phyloP scores from a whole-genome alignment of 2,888 invertebrate genomes.

The Troides aeacus region DNA sequence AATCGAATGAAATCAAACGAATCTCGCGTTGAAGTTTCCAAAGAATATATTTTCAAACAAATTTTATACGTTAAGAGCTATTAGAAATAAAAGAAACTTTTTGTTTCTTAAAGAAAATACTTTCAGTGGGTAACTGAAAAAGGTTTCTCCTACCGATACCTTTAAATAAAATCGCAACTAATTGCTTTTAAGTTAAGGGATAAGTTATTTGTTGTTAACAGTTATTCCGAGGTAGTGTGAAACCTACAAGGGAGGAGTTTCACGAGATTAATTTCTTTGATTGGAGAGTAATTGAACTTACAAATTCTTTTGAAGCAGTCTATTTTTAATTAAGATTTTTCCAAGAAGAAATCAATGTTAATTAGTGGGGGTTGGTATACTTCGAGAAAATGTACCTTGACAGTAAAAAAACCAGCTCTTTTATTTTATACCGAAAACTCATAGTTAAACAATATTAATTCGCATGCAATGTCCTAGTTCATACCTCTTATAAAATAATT shows the following conservation, averaged over 20 bases:
- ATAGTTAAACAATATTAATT: too few species aligned
- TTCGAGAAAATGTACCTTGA: too few species aligned
- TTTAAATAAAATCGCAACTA: conserved; percentile 14
- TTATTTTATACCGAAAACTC: too few species aligned
- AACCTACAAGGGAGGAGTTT: not conserved
- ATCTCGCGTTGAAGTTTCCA: not conserved
- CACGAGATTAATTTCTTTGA: not conserved
- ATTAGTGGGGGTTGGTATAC: too few species aligned
- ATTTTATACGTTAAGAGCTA: not conserved
- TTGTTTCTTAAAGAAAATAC: not conserved
- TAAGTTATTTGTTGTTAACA: not conserved
- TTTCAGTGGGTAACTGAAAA: conserved; percentile 5
- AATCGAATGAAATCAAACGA: not conserved
- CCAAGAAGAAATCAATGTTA: too few species aligned
- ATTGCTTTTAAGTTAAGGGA: not conserved
- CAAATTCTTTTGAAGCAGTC: not conserved
- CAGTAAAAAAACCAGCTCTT: too few species aligned
- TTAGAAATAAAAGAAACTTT: conserved; percentile 2
- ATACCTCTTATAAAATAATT: too few species aligned
- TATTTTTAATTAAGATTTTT: not conserved
- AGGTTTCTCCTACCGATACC: conserved; percentile 10
- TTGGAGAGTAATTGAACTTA: not conserved
- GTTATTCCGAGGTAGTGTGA: not conserved
- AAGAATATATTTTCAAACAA: not conserved
- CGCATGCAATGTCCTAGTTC: too few species aligned